These are phyloP conservation scores for pig (Sus scrofa) DNA, from an alignment of 2,113 vertebrate species.

Conservation along the genomic window DNA sequence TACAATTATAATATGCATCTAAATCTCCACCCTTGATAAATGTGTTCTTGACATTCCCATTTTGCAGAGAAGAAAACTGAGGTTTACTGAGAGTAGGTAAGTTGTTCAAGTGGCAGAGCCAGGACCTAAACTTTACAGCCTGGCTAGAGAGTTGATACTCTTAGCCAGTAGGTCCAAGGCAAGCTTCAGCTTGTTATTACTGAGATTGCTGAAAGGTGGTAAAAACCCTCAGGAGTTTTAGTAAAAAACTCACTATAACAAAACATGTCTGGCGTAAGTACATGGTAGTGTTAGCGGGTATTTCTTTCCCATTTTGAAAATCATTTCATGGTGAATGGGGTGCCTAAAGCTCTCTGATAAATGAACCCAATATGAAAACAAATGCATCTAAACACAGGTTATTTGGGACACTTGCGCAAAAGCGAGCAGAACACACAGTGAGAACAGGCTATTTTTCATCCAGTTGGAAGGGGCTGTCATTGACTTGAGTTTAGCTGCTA, in stretches of 20 bases:
- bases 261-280: background rate
- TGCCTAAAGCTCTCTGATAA: slow-evolving; percentile 53
- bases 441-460: slow-evolving; percentile 81
- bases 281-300: background rate
- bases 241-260: background rate
- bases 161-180: background rate
- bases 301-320: slow-evolving; percentile 65
- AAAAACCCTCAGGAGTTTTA: slow-evolving; percentile 13
- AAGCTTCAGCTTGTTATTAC: background rate
- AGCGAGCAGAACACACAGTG: slow-evolving; percentile 81
- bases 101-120: background rate
- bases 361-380: slow-evolving; percentile 77
- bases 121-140: background rate
- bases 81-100: background rate
- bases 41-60: background rate
- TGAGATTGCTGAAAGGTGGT: background rate
- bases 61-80: slow-evolving; percentile 19
- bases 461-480: slow-evolving; percentile 81
- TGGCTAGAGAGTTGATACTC: background rate
- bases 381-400: slow-evolving; percentile 72
- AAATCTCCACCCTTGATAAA: background rate
- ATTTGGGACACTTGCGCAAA: slow-evolving; percentile 61
- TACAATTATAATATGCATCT: background rate
- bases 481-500: slow-evolving; percentile 81
- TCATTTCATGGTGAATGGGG: slow-evolving; percentile 15